Conservation (phyloP, 2,797 vertebrate genomes). For the Gobionotothen gibberifrons region DNA sequence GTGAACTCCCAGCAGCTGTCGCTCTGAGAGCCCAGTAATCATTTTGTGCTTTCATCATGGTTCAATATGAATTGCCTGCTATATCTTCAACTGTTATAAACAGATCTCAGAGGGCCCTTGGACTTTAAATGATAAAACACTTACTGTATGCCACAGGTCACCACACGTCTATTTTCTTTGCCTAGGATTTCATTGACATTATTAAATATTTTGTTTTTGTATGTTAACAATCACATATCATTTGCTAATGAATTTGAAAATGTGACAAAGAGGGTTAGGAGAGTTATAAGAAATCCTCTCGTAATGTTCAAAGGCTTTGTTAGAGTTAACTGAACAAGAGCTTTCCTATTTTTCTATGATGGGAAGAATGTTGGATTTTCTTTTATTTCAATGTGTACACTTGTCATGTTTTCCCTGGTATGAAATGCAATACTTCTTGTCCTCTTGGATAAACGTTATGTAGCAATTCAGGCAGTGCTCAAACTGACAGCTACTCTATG, state of each 20-base stretch:
- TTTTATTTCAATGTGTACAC: slow-evolving; percentile 55
- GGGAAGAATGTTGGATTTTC: slow-evolving; percentile 65
- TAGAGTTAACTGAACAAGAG: slow-evolving; percentile 53
- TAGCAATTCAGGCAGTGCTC: slow-evolving; percentile 78
- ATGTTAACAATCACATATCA: slow-evolving; percentile 23
- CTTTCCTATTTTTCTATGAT: slow-evolving; percentile 77
- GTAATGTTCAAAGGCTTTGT: slow-evolving; percentile 60
- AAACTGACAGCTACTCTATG: slow-evolving; percentile 75
- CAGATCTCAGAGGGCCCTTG: slow-evolving; percentile 41
- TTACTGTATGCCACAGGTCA: slow-evolving; percentile 16
- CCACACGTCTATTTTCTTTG: slow-evolving; percentile 40
- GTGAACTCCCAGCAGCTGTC: slow-evolving; percentile 57
- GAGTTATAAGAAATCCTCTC: slow-evolving; percentile 24
- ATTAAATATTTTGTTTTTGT: slow-evolving; percentile 12
- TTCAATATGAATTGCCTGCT: slow-evolving; percentile 49
- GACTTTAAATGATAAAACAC: slow-evolving; percentile 57
- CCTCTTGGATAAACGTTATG: slow-evolving; percentile 80
- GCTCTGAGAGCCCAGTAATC: slow-evolving; percentile 52
- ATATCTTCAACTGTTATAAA: slow-evolving; percentile 52
- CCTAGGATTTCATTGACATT: slow-evolving; percentile 35
- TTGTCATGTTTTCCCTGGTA: slow-evolving; percentile 49
- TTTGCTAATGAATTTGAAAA: slow-evolving; percentile 38
- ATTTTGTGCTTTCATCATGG: slow-evolving; percentile 34
- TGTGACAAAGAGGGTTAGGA: slow-evolving; percentile 11
- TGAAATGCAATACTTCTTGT: slow-evolving; percentile 82